Evolutionary conservation across 2,888 invertebrate species (phyloP).

Genomic region (Noctuana brunneofusca): DNA sequence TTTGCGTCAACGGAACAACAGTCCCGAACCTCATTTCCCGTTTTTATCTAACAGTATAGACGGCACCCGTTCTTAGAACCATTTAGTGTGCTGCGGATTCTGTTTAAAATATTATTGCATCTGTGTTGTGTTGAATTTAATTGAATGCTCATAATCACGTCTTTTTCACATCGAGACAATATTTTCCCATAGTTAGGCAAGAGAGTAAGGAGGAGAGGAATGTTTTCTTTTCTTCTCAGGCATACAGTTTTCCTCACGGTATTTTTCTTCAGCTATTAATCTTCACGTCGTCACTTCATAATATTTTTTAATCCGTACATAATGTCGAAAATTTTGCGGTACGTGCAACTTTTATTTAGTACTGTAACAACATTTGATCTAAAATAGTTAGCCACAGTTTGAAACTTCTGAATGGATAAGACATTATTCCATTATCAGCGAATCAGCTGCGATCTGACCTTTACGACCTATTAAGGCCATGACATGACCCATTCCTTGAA

Average conservation of each 20-base stretch:
- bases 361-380: no score
- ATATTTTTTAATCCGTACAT: no score
- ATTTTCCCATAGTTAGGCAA: no score
- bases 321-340: no score
- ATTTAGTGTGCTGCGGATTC: neutral
- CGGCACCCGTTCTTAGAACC: neutral
- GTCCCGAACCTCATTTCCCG: neutral
- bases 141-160: no score
- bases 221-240: no score
- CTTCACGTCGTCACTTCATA: neutral
- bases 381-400: neutral
- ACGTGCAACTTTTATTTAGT: neutral
- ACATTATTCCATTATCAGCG: slow-evolving; percentile 12
- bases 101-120: neutral
- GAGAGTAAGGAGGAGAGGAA: no score
- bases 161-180: no score
- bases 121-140: no score
- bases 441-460: slow-evolving; percentile 27
- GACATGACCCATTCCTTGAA: slow-evolving; percentile 32
- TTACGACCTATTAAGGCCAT: slow-evolving; percentile 31
- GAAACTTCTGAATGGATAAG: neutral
- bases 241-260: no score
- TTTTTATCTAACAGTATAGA: neutral
- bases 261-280: neutral
- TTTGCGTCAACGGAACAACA: neutral